Conservation (phyloP, 2,888 invertebrate species). For the Pyrgus malvae region DNA sequence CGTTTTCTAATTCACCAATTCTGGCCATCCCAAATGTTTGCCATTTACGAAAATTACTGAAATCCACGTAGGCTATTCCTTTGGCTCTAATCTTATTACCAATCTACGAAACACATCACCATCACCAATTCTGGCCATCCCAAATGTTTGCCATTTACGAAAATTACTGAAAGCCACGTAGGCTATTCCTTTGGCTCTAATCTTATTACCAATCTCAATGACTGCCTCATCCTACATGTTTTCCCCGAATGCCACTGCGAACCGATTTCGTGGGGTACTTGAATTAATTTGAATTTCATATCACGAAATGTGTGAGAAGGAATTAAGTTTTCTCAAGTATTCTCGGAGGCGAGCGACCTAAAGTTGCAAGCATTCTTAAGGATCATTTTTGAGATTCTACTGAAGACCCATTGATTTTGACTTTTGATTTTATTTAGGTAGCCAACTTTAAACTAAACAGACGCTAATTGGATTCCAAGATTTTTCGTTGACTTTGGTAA, state of each 20-base stretch:
- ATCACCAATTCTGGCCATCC: not conserved
- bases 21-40: too few species aligned
- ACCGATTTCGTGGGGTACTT: conserved; percentile 11
- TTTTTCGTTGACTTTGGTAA: too few species aligned
- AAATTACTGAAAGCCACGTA: not conserved
- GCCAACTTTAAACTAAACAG: too few species aligned
- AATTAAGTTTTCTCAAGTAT: conserved; percentile 15
- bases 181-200: not conserved
- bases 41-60: too few species aligned
- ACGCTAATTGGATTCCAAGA: too few species aligned
- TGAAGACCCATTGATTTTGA: too few species aligned
- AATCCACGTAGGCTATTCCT: not conserved
- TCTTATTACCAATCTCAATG: conserved; percentile 16
- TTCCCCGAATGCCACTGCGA: conserved; percentile 2
- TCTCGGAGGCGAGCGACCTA: too few species aligned
- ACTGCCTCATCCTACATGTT: not conserved
- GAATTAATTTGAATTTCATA: conserved; percentile 25
- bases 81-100: not conserved
- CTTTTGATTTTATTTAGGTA: too few species aligned
- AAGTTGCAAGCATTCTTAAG: too few species aligned
- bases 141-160: not conserved
- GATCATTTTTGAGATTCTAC: too few species aligned
- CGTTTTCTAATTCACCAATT: too few species aligned
- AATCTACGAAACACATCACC: not conserved
- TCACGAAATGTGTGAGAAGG: conserved; percentile 9